phyloP scores from a whole-genome alignment of 1,140 invertebrate species.

The Goniozus legneri region DNA sequence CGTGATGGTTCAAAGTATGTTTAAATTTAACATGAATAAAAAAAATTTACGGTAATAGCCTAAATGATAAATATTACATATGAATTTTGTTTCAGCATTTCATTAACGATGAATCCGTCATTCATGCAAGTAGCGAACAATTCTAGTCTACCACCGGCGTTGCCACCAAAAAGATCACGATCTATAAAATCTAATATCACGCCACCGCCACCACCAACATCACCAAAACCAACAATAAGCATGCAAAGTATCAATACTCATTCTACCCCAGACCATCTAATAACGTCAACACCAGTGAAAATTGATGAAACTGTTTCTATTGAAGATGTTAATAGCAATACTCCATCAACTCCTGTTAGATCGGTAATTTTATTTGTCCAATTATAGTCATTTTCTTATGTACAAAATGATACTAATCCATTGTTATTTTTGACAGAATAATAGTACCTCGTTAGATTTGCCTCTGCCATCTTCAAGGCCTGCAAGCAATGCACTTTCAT shows the following conservation, averaged over 20 bases:
- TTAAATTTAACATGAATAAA: too few species aligned
- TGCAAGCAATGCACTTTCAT: constrained; percentile 43
- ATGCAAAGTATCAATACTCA: constrained; percentile 43
- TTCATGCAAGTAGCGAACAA: constrained; percentile 40
- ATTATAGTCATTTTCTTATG: too few species aligned
- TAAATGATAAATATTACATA: too few species aligned
- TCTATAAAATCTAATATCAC: constrained; percentile 49
- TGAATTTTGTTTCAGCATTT: constrained; percentile 31
- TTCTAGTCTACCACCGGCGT: constrained; percentile 64
- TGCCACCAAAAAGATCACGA: constrained; percentile 71
- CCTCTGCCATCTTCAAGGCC: constrained; percentile 34
- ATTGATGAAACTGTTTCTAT: constrained; percentile 25
- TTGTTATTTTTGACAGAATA: constrained; percentile 39
- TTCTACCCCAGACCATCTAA: constrained; percentile 31
- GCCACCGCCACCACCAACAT: constrained; percentile 45
- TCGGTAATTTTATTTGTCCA: too few species aligned
- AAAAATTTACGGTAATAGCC: too few species aligned
- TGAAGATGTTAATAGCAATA: constrained; percentile 36
- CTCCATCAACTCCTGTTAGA: constrained; percentile 30
- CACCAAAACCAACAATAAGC: constrained; percentile 42
- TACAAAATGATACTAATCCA: too few species aligned
- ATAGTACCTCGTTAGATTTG: constrained; percentile 36
- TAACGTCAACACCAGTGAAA: constrained; percentile 45
- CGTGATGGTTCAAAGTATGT: constrained; percentile 48
- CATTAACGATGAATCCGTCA: constrained; percentile 41